Base-by-base conservation (phyloP, 2,888 invertebrate species). In the Ecliptopera silaceata region DNA sequence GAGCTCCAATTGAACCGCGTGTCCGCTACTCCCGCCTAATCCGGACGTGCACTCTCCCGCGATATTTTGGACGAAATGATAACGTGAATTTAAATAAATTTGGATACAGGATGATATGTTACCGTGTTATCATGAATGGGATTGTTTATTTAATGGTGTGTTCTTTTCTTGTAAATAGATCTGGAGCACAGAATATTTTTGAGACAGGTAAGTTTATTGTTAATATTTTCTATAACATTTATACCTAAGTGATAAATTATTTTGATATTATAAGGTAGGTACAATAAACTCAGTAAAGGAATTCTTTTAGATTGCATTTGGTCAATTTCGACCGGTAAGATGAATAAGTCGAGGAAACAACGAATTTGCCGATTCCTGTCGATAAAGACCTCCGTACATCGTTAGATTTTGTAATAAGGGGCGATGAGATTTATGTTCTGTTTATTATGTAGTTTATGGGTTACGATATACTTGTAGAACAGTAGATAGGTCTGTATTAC, bases 1-100 rank as follows among this genome's bases (percentile, higher is more conserved):
- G 77, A 77, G 81, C 79, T 81, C 77, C 88, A 89, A 90, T 89
- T 88, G 88, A 82, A 80, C 64, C 81, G 88, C 86, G 88, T 86
- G 90, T 89, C 90, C 90, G 87, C 79, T 81, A 70, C 71, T 74
- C 71, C 69, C 79, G 77, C 80, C 74, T 75, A 76, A 74, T 77
- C 80, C 74, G 74, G 79, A 75, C 77, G 77, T 82, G 80, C 77
- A 74, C 74, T 77, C 74, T 74, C 74, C 71, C 69, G 73, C 68
- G 74, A 72, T 73, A 77, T 74, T 78, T 80, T 72, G 72, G 72
- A 74, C 69, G 67, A 65, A 66, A 72, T 75, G 72, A 71, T 76
- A 73, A 74, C 73, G 71, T 62, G 68, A 56, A 64, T 66, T 63
- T 61, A 49, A 36, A 13, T 39, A 10, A 42, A 51, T 38, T 26